Evolutionary conservation across 2,888 invertebrate species (phyloP).

Genomic region (Bugula neritina): DNA sequence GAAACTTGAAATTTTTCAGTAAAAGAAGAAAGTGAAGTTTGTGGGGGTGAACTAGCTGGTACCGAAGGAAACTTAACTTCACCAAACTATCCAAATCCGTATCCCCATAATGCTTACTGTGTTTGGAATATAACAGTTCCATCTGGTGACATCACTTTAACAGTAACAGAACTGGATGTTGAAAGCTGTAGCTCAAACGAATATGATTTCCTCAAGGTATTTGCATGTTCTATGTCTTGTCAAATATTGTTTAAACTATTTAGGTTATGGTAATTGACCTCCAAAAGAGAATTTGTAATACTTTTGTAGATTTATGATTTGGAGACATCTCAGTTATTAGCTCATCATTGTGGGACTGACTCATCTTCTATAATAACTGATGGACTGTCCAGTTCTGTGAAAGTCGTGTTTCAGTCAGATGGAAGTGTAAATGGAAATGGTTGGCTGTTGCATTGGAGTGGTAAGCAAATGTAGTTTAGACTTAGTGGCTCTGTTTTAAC

Average conservation of each 20-base stretch:
- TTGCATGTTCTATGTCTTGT: no score
- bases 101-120: constrained; percentile 41
- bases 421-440: not conserved
- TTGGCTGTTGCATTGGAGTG: not conserved
- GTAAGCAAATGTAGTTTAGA: no score
- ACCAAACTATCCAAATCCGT: constrained; percentile 45
- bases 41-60: not conserved
- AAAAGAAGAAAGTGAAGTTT: not conserved
- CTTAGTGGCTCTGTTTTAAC: no score
- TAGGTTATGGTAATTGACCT: no score
- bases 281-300: no score
- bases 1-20: no score
- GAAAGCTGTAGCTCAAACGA: constrained; percentile 59
- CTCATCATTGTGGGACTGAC: not conserved
- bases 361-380: not conserved
- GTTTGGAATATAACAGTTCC: constrained; percentile 54
- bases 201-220: constrained; percentile 70
- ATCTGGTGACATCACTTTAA: constrained; percentile 61
- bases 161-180: constrained; percentile 62
- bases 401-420: not conserved
- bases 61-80: constrained; percentile 31
- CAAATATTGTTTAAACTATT: no score
- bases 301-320: not conserved
- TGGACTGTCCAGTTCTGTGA: not conserved
- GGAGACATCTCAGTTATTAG: not conserved